Evolutionary conservation across 2,888 invertebrate genomes (phyloP).

Genomic region (Andrena haemorrhoa): DNA sequence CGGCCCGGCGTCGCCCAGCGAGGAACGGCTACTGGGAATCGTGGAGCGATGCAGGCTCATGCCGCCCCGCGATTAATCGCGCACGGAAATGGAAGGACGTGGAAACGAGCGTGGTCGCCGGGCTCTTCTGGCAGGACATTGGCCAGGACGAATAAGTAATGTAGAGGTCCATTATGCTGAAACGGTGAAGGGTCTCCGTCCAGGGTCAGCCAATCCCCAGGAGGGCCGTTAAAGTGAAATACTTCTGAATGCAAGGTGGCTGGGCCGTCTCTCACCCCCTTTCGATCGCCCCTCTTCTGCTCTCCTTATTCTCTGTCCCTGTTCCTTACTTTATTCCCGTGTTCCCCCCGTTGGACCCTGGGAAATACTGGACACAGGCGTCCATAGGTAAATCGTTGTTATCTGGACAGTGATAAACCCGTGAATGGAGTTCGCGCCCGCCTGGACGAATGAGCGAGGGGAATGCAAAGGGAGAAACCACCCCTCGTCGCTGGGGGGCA

Average conservation of each 20-base stretch:
- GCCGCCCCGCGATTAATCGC: slow-evolving; percentile 69
- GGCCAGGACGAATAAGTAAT: slow-evolving; percentile 84
- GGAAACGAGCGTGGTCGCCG: slow-evolving; percentile 62
- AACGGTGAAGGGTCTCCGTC: slow-evolving; percentile 82
- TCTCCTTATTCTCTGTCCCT: slow-evolving; percentile 50
- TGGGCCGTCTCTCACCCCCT: slow-evolving; percentile 70
- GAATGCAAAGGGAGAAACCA: slow-evolving; percentile 69
- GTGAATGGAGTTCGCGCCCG: slow-evolving; percentile 82
- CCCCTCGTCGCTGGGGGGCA: slow-evolving; percentile 49
- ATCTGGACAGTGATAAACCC: slow-evolving; percentile 85
- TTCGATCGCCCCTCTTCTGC: slow-evolving; percentile 48
- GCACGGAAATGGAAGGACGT: slow-evolving; percentile 63
- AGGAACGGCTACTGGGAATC: background rate
- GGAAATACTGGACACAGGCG: slow-evolving; percentile 57
- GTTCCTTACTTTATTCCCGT: slow-evolving; percentile 5
- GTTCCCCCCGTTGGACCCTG: slow-evolving; percentile 62
- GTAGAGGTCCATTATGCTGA: slow-evolving; percentile 84
- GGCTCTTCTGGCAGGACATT: slow-evolving; percentile 76
- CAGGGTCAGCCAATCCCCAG: slow-evolving; percentile 84
- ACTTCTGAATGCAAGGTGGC: slow-evolving; percentile 85
- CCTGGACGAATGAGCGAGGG: slow-evolving; percentile 64
- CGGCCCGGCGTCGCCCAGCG: background rate
- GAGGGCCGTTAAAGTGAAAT: slow-evolving; percentile 85
- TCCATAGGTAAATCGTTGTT: slow-evolving; percentile 85
- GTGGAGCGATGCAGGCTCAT: slow-evolving; percentile 21